A percentile compares a stretch with the other conserved stretches of the same genome.
Evolutionary conservation across 2,113 vertebrate genomes (phyloP).

Genomic region (Pelecanus crispus): DNA sequence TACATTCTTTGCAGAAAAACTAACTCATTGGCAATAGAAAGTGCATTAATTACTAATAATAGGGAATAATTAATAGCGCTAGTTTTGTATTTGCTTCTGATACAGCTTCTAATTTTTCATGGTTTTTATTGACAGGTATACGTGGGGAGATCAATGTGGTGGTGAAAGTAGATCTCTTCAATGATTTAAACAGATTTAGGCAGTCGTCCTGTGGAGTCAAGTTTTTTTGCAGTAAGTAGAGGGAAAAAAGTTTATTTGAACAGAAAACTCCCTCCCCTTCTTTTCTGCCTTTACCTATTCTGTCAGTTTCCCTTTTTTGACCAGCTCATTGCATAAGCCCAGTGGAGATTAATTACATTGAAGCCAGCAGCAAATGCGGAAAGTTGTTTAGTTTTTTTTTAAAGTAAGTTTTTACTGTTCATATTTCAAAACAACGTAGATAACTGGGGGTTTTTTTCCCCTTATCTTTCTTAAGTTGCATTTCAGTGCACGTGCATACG

Average conservation of each 20-base stretch:
- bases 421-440: background rate
- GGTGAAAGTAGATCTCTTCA: conserved; percentile 98
- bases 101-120: background rate
- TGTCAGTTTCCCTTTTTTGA: background rate
- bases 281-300: background rate
- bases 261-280: background rate
- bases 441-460: background rate
- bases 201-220: conserved; percentile 98
- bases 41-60: background rate
- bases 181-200: conserved; percentile 95
- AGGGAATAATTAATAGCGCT: background rate
- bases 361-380: background rate
- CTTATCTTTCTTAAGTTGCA: background rate
- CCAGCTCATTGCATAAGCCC: background rate
- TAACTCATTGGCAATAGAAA: background rate
- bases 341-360: background rate
- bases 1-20: background rate
- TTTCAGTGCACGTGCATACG: background rate
- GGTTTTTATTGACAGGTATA: conserved; percentile 77
- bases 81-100: background rate
- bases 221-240: conserved; percentile 96
- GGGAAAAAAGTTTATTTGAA: background rate
- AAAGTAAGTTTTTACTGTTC: background rate
- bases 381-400: background rate
- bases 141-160: conserved; percentile 95